Evolutionary conservation across 1,140 invertebrate genomes (phyloP), one percentile per base, ranked within the genome.

Genomic region (Drosophila aff.): DNA sequence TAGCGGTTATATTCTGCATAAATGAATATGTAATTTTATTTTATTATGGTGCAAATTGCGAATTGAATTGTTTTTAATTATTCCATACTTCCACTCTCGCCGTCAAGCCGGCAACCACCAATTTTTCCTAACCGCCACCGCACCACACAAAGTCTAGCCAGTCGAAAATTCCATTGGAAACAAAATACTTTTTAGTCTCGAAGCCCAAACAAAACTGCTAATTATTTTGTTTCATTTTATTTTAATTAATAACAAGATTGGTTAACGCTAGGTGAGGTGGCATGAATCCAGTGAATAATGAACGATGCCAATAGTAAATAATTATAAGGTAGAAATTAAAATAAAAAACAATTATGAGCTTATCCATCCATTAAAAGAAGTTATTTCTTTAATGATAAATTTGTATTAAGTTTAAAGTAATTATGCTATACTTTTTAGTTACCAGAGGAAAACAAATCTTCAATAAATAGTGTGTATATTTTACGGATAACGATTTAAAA

Each of bases 31-130:
- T 79, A 83, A 83, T 90, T 82, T 78, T 78, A 82, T 78, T 60
- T 91, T 81, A 69, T 85, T 85, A 82, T 89, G 76, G 82, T 85
- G 86, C 76, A 90, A 91, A 91, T 90, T 91, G 86, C 73, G 80
- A 91, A 90, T 90, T 89, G 84, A 89, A 89, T 81, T 89, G 80
- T 87, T 81, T 78, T 61, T 67, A 75, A 63, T 76, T 84, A 68
- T 83, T 67, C 63, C 60, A 82, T 72, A 69, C 58, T 76, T 60
- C 41, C 52, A 55, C 33, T 38, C 28, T 31, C n/a, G 49, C 49
- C 49, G 49, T 28, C 50, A 21, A 53, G 44, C 26, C 36, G 58
- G 49, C 61, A 55, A 63, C 61, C 68, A 60, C 26, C 66, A 64
- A 60, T 55, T 75, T 79, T 81, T 71, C 58, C 49, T 53, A 52